Percentiles rank a stretch among this genome's conserved stretches.
Evolutionary conservation across 1,140 invertebrate genomes (phyloP).

Genomic region (Manduca sexta): DNA sequence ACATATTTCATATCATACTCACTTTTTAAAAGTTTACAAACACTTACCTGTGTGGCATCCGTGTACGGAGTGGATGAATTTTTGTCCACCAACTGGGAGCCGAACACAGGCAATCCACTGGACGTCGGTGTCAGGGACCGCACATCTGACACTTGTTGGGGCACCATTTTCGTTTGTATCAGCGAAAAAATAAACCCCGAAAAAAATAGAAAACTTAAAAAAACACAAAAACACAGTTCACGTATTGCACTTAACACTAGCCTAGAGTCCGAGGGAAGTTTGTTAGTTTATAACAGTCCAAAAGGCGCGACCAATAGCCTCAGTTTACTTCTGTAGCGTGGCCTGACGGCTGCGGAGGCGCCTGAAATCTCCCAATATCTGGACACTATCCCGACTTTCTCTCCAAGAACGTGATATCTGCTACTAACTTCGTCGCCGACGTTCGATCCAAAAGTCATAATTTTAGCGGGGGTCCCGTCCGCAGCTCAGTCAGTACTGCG

Average conservation of each 20-base stretch:
- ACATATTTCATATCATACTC: conserved; percentile 1
- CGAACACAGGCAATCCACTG: conserved; percentile 78
- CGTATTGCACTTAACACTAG: conserved; percentile 62
- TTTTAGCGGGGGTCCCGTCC: conserved; percentile 54
- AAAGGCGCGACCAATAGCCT: conserved; percentile 30
- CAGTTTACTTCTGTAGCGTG: conserved; percentile 35
- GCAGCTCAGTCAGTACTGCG: conserved; percentile 48
- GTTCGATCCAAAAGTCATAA: conserved; percentile 70
- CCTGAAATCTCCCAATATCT: conserved; percentile 64
- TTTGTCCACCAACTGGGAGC: conserved; percentile 89
- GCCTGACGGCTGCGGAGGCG: conserved; percentile 49
- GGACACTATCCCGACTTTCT: conserved; percentile 62
- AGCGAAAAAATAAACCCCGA: conserved; percentile 43
- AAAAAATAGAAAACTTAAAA: conserved; percentile 43
- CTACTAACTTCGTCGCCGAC: conserved; percentile 52
- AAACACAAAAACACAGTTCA: conserved; percentile 50
- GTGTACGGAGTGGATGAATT: conserved; percentile 95
- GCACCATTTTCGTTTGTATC: conserved; percentile 69
- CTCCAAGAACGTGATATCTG: conserved; percentile 50
- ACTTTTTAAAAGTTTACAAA: not conserved
- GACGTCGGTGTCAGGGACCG: conserved; percentile 62
- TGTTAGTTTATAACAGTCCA: conserved; percentile 43
- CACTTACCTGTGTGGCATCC: conserved; percentile 93
- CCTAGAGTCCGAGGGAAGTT: conserved; percentile 7
- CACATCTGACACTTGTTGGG: conserved; percentile 71